Base-by-base conservation (phyloP, 2,113 vertebrate species). In the Thomomys bottae region DNA sequence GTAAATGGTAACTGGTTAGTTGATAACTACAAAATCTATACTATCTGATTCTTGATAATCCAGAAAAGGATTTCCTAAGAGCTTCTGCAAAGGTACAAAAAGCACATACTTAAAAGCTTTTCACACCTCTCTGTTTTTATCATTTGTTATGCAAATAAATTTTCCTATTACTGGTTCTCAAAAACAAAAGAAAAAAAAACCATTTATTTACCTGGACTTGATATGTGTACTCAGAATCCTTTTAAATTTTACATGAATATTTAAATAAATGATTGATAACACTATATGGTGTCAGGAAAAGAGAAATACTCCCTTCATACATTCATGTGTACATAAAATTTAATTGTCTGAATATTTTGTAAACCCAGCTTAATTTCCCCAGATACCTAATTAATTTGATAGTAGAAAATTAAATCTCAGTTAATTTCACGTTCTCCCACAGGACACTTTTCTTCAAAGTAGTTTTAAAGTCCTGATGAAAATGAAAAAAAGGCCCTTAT, bases 361-460 rank as follows among this genome's bases (percentile, higher is more conserved):
- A 92, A 72, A 61, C 81, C 63, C 32, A 77, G 49, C 18, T 89
- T 93, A 88, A 90, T 95, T 88, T 93, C 91, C 84, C 73, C 88
- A 84, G 94, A 68, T 32, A 30, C 49, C 40, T 10, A 63, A 76
- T 91, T 88, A 90, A 70, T 67, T 67, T 80, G 63, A 76, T 24
- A 24, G 40, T 80, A 54, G 54, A 71, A 71, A 84, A 76, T 78
- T 73, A 90, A 91, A 93, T 80, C 23, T 54, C 38, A 90, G 54
- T 42, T 61, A 80, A 57, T 76, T 95, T 54, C 20, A 14, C 45
- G 12, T 75, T 90, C 64, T 88, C 84, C 80, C 79, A 38, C n/a
- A 70, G 49, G 73, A 38, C 34, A 38, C 49, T 76, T 78, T 87
- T 26, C 73, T 75, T 79, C 49, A 80, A 38, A 73, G 79, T 40